Base-by-base conservation (phyloP, 2,797 vertebrate species). In the Setipinna tenuifilis region DNA sequence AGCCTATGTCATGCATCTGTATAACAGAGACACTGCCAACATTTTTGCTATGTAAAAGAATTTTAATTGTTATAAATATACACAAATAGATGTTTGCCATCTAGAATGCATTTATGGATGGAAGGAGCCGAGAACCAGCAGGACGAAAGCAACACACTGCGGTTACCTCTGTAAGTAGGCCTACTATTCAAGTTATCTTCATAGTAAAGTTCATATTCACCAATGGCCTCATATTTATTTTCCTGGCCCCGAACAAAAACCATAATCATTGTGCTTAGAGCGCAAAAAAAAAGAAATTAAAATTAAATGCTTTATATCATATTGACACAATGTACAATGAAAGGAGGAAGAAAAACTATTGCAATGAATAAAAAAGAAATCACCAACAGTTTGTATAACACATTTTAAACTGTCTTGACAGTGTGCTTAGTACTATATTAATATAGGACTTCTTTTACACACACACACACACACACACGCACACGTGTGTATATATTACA, bases 371-470 rank as follows among this genome's bases (percentile, higher is more conserved):
- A 95, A 94, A 92, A 94, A 92, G 93, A 95, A 94, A 93, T 93
- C 94, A 92, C 93, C 90, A 91, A 93, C 94, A 94, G 90, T 86
- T 88, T 95, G 94, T 90, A 89, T 91, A 89, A 90, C 90, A 92
- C 94, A 95, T 93, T 97, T 96, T 95, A 96, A 96, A 96, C 90
- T 91, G 91, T 90, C 87, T 94, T 90, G 96, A 96, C 44, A 96
- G 94, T 97, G 97, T 96, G 96, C 96, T 97, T 96, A 96, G 95
- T 96, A 96, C 95, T 95, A 95, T 96, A 96, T 95, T 95, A 96
- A 94, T 94, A 95, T 93, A 96, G 95, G 19, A 95, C 94, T 95
- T 90, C 95, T 94, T 94, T 93, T 94, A 96, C 94, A 90, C 94
- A 94, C 86, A 91, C 89, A 41, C 57, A 21, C 23, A 14, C 19